Evolutionary conservation across 2,888 invertebrate species (phyloP), one percentile per base, ranked within the genome.

Genomic region (Meteorus cinctellus): DNA sequence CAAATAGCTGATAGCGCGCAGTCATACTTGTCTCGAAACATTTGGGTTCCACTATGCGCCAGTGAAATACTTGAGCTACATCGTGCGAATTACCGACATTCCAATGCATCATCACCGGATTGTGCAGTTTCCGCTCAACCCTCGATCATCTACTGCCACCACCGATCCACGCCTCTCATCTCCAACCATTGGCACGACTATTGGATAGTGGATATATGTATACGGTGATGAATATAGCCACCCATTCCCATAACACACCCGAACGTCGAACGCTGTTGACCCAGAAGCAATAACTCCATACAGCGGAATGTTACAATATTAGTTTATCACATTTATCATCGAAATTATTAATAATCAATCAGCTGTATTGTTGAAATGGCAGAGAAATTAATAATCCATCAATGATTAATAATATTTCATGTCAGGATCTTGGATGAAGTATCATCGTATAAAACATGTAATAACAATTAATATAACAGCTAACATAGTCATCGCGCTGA

Each of bases 51-150:
- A 76, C 74, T 75, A 79, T 77, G 75, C 78, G 29, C 19, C 45
- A 77, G 75, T 72, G 81, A 81, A 82, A 85, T 82, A 81, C 78
- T 82, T 65, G 81, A 81, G 82, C 82, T 81, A 83, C 81, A 85
- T 84, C 83, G 83, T 81, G 81, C 83, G 84, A 87, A 87, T 87
- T 84, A 85, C 83, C 79, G 80, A 82, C 84, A 86, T 86, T 88
- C 86, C 87, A 80, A 84, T 85, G 84, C 84, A 87, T 87, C 86
- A 86, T 87, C 82, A 83, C 80, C 78, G 86, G 82, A 85, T 86
- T 84, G 84, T 81, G 80, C 84, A 85, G 86, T 85, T 86, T 86
- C 85, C 85, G 80, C 80, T 77, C 74, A 63, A 8, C 69, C 34
- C 62, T 67, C 59, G 66, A 74, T 78, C 67, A 71, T 74, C 78